phyloP scores from a whole-genome alignment of 2,797 vertebrate genomes.

The Cuculus canorus region DNA sequence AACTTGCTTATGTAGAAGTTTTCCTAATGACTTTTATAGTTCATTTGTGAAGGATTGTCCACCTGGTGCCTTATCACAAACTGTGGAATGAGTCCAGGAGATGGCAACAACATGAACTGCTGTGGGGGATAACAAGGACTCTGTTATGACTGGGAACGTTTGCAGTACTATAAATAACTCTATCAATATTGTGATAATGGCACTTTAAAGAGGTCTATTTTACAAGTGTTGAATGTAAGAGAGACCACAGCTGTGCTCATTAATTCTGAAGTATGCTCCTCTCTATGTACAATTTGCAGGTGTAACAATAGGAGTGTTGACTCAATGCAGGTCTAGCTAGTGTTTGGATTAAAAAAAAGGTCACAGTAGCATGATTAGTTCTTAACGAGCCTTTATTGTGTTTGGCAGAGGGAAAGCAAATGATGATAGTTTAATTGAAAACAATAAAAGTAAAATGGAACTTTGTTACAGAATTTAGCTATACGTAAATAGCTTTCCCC shows the following conservation, averaged over 20 bases:
- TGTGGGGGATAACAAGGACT: slow-evolving; percentile 77
- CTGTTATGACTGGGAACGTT: slow-evolving; percentile 82
- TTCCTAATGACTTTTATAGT: slow-evolving; percentile 46
- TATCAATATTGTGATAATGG: slow-evolving; percentile 88
- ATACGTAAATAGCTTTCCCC: slow-evolving; percentile 73
- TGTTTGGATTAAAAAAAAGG: slow-evolving; percentile 77
- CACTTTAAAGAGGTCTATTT: slow-evolving; percentile 85
- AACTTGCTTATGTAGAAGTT: slow-evolving; percentile 61
- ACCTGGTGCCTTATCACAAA: slow-evolving; percentile 86
- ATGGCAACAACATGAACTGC: slow-evolving; percentile 70
- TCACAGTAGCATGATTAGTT: slow-evolving; percentile 77
- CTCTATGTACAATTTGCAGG: slow-evolving; percentile 77
- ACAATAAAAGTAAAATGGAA: slow-evolving; percentile 76
- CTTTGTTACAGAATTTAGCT: slow-evolving; percentile 74
- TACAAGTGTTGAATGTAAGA: slow-evolving; percentile 78
- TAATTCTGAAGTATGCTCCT: slow-evolving; percentile 80
- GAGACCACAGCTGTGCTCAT: slow-evolving; percentile 83
- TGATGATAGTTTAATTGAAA: slow-evolving; percentile 80
- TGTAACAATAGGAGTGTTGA: slow-evolving; percentile 80
- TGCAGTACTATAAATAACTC: slow-evolving; percentile 84
- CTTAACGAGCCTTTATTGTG: slow-evolving; percentile 77
- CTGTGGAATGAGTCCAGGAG: slow-evolving; percentile 85
- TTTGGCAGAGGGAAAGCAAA: slow-evolving; percentile 79
- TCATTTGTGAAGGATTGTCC: slow-evolving; percentile 77
- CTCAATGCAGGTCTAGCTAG: slow-evolving; percentile 73